Evolutionary conservation across 2,888 invertebrate species (phyloP), one percentile per base, ranked within the genome.

Genomic region (Stenurella melanura): DNA sequence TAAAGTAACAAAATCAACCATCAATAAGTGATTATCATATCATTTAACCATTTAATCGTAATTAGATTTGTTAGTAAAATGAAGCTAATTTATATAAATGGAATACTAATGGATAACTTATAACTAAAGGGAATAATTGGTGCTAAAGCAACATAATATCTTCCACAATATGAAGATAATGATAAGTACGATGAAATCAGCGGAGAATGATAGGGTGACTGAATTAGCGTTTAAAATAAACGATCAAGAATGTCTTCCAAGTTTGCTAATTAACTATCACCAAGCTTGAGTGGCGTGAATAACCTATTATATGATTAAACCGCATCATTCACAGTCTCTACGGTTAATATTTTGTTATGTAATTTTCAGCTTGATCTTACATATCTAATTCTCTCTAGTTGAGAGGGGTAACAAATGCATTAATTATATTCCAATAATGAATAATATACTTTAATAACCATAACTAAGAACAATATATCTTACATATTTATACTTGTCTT

Each of bases 291-390:
- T 67, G 50, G 42, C 70, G 58, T 57, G 56, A 70, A 70, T 70
- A 70, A 58, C 26, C 15, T 70, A 34, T 12, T 38, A 70, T 38
- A 34, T 12, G 58, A 70, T 38, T 80, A 81, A 79, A 80, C 78
- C 61, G n/a, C 61, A n/a, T 15, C 34, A 30, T 21, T 15, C 34
- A 61, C 19, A 21, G 19, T 21, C 19, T 50, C 50, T 5, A 58
- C 18, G 18, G 21, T 10, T 11, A 9, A 21, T 10, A n/a, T 17
- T 57, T 57, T 58, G 21, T 12, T 15, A n/a, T n/a, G 6, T 1
- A 6, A 50, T 50, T 50, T 50, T n/a, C 2, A 50, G 30, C 50
- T 15, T 50, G 15, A n/a, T n/a, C 3, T 50, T 15, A 50, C 42
- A 42, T 15, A 12, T 42, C 42, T 15, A 15, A 42, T 42, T 15